Evolutionary conservation across 2,113 vertebrate species (phyloP).

Genomic region (Cyanoramphus novaezelandiae): DNA sequence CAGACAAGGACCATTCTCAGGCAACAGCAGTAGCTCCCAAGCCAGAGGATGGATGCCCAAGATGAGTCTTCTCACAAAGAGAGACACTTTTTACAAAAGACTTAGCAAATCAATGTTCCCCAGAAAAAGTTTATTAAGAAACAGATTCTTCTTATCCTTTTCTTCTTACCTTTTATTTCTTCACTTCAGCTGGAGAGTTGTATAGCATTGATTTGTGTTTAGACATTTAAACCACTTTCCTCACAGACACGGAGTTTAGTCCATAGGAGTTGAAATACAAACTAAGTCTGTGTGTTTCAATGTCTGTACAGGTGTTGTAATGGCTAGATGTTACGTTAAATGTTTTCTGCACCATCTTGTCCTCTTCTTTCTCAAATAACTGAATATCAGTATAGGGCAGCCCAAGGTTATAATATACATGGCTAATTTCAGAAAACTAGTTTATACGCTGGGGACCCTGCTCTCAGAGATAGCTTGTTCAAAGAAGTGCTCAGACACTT

Average conservation of each 20-base stretch:
- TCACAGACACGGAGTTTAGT: not conserved
- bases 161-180: not conserved
- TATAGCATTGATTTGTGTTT: not conserved
- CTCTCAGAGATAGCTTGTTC: not conserved
- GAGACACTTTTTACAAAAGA: not conserved
- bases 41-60: not conserved
- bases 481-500: not conserved
- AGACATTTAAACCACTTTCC: not conserved
- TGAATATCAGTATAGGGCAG: not conserved
- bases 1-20: not conserved
- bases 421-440: not conserved
- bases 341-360: not conserved
- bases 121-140: not conserved
- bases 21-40: not conserved
- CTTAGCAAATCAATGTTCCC: not conserved
- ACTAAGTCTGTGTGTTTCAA: not conserved
- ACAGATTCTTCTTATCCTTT: not conserved
- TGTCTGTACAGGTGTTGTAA: not conserved
- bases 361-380: not conserved
- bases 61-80: not conserved
- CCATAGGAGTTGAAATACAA: not conserved
- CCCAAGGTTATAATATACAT: not conserved
- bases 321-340: not conserved
- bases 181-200: accelerated
- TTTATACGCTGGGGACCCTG: not conserved